These are phyloP conservation scores for Cyrtonyx montezumae DNA, from an alignment of 2,113 vertebrate genomes.

Conservation along the genomic window DNA sequence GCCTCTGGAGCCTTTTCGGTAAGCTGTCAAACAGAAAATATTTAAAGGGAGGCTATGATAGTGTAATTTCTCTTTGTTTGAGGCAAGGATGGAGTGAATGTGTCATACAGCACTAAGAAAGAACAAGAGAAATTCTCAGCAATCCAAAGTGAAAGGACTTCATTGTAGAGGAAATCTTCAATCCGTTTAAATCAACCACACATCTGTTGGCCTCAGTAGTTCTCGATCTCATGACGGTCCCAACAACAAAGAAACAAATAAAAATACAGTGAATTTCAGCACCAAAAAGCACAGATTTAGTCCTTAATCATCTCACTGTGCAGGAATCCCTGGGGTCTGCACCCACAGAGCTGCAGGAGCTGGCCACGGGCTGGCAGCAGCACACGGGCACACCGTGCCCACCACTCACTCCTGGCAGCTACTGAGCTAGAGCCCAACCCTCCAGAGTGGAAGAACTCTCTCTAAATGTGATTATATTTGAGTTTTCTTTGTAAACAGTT, in stretches of 20 bases:
- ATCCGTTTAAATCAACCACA: background rate
- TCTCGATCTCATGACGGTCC: conserved; percentile 11
- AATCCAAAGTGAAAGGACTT: conserved; percentile 42
- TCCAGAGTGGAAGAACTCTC: background rate
- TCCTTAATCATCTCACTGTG: background rate
- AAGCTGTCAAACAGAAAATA: conserved; percentile 46
- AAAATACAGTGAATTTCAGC: background rate
- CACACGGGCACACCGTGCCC: background rate
- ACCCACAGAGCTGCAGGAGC: background rate
- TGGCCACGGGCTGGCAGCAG: background rate
- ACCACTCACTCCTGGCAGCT: background rate
- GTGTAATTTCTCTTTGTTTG: conserved; percentile 63
- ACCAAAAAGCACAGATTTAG: background rate
- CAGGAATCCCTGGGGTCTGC: no score
- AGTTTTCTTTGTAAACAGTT: background rate
- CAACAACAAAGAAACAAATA: background rate
- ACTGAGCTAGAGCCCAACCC: background rate
- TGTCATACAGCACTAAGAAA: conserved; percentile 35
- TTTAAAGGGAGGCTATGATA: conserved; percentile 36
- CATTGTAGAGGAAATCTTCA: conserved; percentile 23
- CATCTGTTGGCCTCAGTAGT: conserved; percentile 6
- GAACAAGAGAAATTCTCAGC: conserved; percentile 56
- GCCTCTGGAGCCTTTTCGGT: conserved; percentile 54
- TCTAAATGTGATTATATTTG: background rate
- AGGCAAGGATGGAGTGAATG: conserved; percentile 47